Evolutionary conservation across 2,888 invertebrate genomes (phyloP), one percentile per base, ranked within the genome.

Genomic region (Clunio marinus): DNA sequence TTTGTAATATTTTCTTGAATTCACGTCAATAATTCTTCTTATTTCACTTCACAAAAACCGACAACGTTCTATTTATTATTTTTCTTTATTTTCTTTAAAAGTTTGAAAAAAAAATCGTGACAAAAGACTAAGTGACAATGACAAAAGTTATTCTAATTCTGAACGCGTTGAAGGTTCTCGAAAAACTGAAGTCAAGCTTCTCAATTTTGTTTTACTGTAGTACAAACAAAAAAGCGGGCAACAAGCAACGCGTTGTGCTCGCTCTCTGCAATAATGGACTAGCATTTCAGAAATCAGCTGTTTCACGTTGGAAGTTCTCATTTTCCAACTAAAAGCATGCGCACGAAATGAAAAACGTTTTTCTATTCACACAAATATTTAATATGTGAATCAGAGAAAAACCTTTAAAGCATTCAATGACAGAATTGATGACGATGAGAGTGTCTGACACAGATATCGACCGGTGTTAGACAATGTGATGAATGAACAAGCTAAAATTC

Each of bases 281-380:
- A 66, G 66, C 66, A 60, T 65, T 20, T 45, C 17, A 28, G 17
- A 4, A 32, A 35, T 66, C 66, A 66, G 66, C 66, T 66, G 66
- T 66, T 55, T 4, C 2, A n/a, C 1, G 5, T 66, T 66, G 66
- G 66, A 66, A 66, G 20, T 27, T 66, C 66, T 66, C 66, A 55
- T 55, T 66, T 51, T 63, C 63, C 62, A 45, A n/a, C 27, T 15
- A 13, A 4, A 17, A 20, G 15, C 66, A 28, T 66, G 66, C 66
- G 66, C 55, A 63, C 10, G 20, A 13, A 22, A 4, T 3, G 22
- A n/a, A 51, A 51, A 22, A 8, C 3, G 17, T n/a, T n/a, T n/a
- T n/a, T n/a, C n/a, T n/a, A n/a, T n/a, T n/a, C n/a, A n/a, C n/a
- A n/a, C n/a, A n/a, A n/a, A n/a, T n/a, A n/a, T n/a, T n/a, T n/a